A percentile compares a stretch with the other conserved stretches of the same genome.
Conservation (phyloP, 2,797 vertebrate genomes). For the Chromis chromis region DNA sequence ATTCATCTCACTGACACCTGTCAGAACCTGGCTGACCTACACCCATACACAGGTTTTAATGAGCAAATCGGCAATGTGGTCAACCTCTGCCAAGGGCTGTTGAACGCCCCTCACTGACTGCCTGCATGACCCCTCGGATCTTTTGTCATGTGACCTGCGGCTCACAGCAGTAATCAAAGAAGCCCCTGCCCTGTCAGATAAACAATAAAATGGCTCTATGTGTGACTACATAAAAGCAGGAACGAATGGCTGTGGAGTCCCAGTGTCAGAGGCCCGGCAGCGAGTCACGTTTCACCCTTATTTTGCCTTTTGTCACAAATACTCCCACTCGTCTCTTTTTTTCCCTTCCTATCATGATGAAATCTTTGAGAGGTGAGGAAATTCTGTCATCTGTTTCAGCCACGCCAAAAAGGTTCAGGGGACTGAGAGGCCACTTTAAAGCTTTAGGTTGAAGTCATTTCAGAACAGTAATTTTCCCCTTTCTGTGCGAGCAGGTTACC, state of each 20-base stretch:
- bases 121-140: conserved; percentile 54
- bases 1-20: conserved; percentile 71
- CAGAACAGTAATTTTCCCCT: conserved; percentile 69
- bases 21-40: conserved; percentile 63
- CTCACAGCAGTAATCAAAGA: conserved; percentile 36
- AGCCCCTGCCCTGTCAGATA: background rate
- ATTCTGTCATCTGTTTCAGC: conserved; percentile 58
- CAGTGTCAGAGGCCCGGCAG: conserved; percentile 24
- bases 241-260: conserved; percentile 38
- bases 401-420: conserved; percentile 46
- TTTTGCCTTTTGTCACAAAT: conserved; percentile 56
- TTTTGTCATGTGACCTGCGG: conserved; percentile 47
- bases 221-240: conserved; percentile 30
- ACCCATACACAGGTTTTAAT: conserved; percentile 68
- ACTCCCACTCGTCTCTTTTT: conserved; percentile 37
- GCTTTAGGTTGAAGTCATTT: conserved; percentile 72
- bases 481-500: conserved; percentile 68
- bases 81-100: conserved; percentile 44
- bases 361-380: conserved; percentile 63
- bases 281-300: conserved; percentile 39
- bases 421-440: conserved; percentile 59
- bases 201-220: conserved; percentile 1
- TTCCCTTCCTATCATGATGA: conserved; percentile 50
- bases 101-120: conserved; percentile 43
- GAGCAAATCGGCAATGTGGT: conserved; percentile 58